Conservation (phyloP, 1,140 invertebrate genomes). For the Hermatobates lingyangjiaoensis region DNA sequence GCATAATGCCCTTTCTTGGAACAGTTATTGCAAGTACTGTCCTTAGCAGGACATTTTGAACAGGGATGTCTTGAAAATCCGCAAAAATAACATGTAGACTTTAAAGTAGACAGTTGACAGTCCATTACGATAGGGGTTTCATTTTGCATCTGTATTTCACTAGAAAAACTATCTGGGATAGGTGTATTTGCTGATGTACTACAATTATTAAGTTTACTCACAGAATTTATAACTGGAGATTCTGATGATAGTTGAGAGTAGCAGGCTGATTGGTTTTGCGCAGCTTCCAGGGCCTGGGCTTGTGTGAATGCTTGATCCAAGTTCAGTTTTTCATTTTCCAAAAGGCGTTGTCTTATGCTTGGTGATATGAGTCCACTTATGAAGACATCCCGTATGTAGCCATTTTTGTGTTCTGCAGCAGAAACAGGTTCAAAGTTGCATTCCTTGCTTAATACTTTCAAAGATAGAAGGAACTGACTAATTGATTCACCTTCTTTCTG, state of each 20-base stretch:
- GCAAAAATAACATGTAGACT: conserved; percentile 4
- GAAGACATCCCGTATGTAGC: conserved; percentile 7
- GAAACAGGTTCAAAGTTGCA: conserved; percentile 8
- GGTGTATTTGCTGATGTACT: too few species aligned
- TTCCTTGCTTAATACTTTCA: conserved; percentile 7
- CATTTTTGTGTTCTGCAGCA: conserved; percentile 6
- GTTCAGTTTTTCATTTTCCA: conserved; percentile 1
- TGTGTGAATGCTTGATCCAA: conserved; percentile 1
- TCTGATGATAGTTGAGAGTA: too few species aligned
- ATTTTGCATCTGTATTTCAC: too few species aligned
- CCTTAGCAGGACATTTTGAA: not conserved
- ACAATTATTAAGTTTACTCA: too few species aligned
- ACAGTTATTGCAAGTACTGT: not conserved
- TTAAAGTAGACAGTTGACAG: too few species aligned
- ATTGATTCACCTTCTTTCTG: conserved; percentile 3
- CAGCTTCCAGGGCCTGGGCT: not conserved
- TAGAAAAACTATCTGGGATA: too few species aligned
- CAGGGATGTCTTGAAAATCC: not conserved
- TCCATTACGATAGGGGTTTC: too few species aligned
- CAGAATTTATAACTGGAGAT: too few species aligned
- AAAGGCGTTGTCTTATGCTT: conserved; percentile 2
- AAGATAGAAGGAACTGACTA: conserved; percentile 4
- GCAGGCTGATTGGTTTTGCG: not conserved
- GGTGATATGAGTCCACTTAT: conserved; percentile 4
- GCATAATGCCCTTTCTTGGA: not conserved